Conservation (phyloP, 2,888 invertebrate genomes). For the Oscheius sp. region DNA sequence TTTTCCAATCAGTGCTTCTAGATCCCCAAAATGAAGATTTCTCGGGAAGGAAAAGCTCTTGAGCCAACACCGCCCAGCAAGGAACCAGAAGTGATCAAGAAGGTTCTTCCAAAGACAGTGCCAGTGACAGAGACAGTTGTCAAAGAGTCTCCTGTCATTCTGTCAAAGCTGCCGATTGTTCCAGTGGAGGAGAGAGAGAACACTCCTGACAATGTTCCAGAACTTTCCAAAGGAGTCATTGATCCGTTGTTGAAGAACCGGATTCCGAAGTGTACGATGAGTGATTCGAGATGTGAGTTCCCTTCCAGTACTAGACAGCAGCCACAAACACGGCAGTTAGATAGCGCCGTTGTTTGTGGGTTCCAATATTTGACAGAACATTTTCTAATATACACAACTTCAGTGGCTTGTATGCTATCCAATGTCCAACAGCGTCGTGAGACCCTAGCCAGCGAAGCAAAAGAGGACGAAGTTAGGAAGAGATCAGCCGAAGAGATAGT, state of each 20-base stretch:
- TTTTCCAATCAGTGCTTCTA: neutral
- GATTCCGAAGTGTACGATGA: slow-evolving; percentile 11
- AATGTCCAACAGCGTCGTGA: neutral
- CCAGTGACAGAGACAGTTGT: neutral
- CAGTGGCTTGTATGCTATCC: slow-evolving; percentile 4
- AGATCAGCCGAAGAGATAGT: neutral
- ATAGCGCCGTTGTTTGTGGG: too few species aligned
- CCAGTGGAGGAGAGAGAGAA: slow-evolving; percentile 2
- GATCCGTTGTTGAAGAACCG: neutral
- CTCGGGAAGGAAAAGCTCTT: too few species aligned
- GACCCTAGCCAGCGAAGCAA: neutral
- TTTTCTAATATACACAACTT: neutral
- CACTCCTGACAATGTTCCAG: neutral
- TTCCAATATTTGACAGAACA: too few species aligned
- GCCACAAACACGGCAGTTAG: too few species aligned
- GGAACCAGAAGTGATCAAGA: neutral
- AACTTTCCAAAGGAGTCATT: neutral
- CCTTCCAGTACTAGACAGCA: too few species aligned
- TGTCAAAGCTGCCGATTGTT: neutral
- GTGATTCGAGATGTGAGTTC: slow-evolving; percentile 13
- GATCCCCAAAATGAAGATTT: slow-evolving; percentile 1
- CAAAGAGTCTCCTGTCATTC: too few species aligned
- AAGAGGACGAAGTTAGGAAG: neutral
- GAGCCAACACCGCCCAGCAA: too few species aligned
- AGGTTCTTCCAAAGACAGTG: neutral